These are phyloP conservation scores for Dicyrtomina minuta DNA, from an alignment of 2,888 invertebrate genomes.

Conservation along the genomic window DNA sequence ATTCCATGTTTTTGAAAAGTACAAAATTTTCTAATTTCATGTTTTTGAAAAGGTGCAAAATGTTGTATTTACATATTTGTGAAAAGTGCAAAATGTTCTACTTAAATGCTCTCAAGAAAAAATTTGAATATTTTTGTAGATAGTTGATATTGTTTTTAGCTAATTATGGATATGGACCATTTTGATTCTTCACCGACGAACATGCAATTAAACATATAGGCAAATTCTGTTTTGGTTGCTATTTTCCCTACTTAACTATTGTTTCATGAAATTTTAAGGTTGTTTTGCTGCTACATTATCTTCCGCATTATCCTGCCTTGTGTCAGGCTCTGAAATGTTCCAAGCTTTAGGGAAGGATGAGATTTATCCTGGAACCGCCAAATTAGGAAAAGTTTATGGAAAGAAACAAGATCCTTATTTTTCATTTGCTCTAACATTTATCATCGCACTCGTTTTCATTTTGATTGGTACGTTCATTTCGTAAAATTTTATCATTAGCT, in stretches of 20 bases:
- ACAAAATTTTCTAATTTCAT: too few relatives aligned
- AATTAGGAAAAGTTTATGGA: conserved; percentile 61
- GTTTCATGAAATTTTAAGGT: conserved; percentile 59
- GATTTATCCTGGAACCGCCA: conserved; percentile 60
- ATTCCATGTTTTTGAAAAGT: too few relatives aligned
- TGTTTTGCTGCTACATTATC: conserved; percentile 96
- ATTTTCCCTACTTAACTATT: not conserved
- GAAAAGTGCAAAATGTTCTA: too few relatives aligned
- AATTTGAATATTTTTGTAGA: too few relatives aligned
- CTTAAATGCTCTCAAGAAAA: too few relatives aligned
- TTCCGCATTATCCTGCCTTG: conserved; percentile 90
- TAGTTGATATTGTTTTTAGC: too few relatives aligned
- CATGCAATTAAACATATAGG: too few relatives aligned
- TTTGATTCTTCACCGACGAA: too few relatives aligned
- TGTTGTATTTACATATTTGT: too few relatives aligned
- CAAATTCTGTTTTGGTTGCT: not conserved
- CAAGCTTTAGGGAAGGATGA: conserved; percentile 58
- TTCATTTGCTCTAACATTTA: conserved; percentile 60
- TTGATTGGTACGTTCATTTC: conserved; percentile 57
- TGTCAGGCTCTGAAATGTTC: conserved; percentile 79
- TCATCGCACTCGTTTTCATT: conserved; percentile 59
- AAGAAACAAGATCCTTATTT: conserved; percentile 60
- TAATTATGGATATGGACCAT: too few relatives aligned
- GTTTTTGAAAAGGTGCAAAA: too few relatives aligned
- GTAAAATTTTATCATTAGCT: too few relatives aligned